These are phyloP conservation scores for Benthosema pterotum DNA, from an alignment of 2,797 vertebrate genomes.

Conservation along the genomic window DNA sequence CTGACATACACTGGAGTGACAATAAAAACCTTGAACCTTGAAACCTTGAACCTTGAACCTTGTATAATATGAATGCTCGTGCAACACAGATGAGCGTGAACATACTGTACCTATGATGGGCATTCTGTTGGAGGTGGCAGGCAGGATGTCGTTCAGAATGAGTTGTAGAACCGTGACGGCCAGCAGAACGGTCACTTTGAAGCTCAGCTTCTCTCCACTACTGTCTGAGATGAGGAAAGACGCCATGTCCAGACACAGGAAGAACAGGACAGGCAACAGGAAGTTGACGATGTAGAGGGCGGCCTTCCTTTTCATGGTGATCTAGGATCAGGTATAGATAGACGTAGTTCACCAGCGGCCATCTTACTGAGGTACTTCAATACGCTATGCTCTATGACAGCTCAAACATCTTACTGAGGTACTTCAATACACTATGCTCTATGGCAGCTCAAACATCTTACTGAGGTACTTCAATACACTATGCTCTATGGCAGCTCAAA, in stretches of 20 bases:
- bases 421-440: no score
- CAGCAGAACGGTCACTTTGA: conserved; percentile 85
- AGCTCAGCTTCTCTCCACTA: conserved; percentile 75
- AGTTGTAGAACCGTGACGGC: conserved; percentile 85
- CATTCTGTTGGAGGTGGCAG: conserved; percentile 80
- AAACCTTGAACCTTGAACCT: no score
- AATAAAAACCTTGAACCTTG: no score
- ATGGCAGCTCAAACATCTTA: no score
- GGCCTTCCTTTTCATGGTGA: conserved; percentile 79
- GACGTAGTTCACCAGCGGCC: no score
- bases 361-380: no score
- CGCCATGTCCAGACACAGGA: conserved; percentile 82
- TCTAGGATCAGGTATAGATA: no score
- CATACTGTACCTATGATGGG: conserved; percentile 80
- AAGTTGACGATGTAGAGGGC: conserved; percentile 82
- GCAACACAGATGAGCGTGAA: background rate
- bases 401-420: no score
- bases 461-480: no score
- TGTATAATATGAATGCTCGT: background rate
- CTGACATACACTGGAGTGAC: no score
- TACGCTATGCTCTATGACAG: no score
- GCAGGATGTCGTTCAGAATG: conserved; percentile 85
- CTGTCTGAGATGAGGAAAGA: conserved; percentile 78
- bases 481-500: no score
- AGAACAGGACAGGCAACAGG: conserved; percentile 81